phyloP scores from a whole-genome alignment of 2,888 invertebrate genomes.

The Aphodius sticticus region DNA sequence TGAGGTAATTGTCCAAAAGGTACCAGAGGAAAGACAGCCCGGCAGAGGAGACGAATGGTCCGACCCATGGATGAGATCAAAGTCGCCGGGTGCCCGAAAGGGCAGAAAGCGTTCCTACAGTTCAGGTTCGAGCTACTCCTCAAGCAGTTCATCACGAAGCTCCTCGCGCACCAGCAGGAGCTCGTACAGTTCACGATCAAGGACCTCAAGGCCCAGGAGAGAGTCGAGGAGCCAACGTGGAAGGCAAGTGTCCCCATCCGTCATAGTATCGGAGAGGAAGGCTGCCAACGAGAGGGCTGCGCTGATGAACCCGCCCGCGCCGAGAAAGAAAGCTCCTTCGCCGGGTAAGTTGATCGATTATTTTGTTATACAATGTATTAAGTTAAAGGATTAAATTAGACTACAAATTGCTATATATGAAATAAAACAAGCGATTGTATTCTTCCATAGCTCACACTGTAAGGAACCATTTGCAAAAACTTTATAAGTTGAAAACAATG shows the following conservation, averaged over 20 bases:
- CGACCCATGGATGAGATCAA: constrained; percentile 91
- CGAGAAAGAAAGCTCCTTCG: constrained; percentile 63
- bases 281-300: constrained; percentile 72
- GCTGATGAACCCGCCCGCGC: constrained; percentile 80
- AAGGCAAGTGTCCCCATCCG: constrained; percentile 66
- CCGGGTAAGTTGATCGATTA: constrained; percentile 56
- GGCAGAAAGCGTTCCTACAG: constrained; percentile 69
- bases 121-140: constrained; percentile 74
- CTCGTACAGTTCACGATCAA: constrained; percentile 61
- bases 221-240: constrained; percentile 32
- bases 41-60: constrained; percentile 88
- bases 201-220: constrained; percentile 43
- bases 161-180: constrained; percentile 56
- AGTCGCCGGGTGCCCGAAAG: constrained; percentile 70
- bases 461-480: not conserved
- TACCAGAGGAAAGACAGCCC: constrained; percentile 55
- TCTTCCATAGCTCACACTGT: not conserved
- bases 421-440: too few species aligned
- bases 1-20: constrained; percentile 81
- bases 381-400: not conserved
- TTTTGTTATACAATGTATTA: not conserved
- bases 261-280: constrained; percentile 71
- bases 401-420: too few species aligned
- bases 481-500: not conserved
- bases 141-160: constrained; percentile 55